Base-by-base conservation (phyloP, 2,113 vertebrate species). In the Epinephelus cyanopodus region DNA sequence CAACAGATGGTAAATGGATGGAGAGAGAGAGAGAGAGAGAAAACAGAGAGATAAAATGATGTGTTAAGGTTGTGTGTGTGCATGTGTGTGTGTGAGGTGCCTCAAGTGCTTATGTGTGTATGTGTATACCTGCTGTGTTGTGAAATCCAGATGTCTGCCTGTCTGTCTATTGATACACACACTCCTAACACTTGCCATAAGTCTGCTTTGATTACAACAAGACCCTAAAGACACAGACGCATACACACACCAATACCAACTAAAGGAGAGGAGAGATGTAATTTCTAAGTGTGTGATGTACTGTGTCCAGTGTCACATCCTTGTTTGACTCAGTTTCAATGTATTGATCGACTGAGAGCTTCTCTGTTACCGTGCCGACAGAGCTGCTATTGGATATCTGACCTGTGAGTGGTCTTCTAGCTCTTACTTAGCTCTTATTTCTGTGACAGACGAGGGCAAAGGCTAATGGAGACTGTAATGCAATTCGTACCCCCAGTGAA, bases 381-480 rank as follows among this genome's bases (percentile, higher is more conserved):
- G 83, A 85, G 33, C 66, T 52, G 57, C 77, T 74, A 65, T 77
- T 70, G 48, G 84, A 79, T 76, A 74, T 74, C 68, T 89, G 85
- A 91, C 89, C 90, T 89, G 87, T 89, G 85, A 89, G 82, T 83
- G 83, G 80, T 88, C 81, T 78, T 37, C 50, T 58, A 33, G 75
- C 79, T 70, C 88, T 82, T 88, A 83, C 70, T 85, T 83, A 85
- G 88, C 70, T 89, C 62, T 72, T 67, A 70, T 75, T 74, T 78
- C 83, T 78, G 66, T 79, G 83, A 84, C 79, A 87, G 83, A 87
- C 77, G 85, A 89, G 75, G 74, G 81, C 61, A 69, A 73, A 85
- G 82, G 84, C 83, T 92, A 91, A 92, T 91, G 89, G 83, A 83
- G 81, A 75, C 60, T 64, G 52, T 79, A 77, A 89, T 90, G 74